These are phyloP conservation scores for Dione juno DNA, from an alignment of 2,888 invertebrate species.

Conservation along the genomic window DNA sequence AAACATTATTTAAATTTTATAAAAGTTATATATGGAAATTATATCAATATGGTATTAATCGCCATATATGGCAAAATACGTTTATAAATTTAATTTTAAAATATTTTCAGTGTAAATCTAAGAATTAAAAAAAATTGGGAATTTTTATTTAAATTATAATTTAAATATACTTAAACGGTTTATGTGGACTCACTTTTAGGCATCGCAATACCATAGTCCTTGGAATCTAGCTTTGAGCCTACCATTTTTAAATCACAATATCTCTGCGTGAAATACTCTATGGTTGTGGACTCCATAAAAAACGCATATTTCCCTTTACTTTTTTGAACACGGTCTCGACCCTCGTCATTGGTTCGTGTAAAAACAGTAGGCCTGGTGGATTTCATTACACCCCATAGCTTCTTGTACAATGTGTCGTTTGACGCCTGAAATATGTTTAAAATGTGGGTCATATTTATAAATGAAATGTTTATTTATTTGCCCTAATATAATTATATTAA, in stretches of 20 bases:
- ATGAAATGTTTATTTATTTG: no score
- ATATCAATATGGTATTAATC: no score
- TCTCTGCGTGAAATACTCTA: conserved; percentile 94
- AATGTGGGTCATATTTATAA: neutral
- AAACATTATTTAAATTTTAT: no score
- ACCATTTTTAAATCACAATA: conserved; percentile 92
- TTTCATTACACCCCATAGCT: conserved; percentile 96
- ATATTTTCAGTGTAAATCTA: no score
- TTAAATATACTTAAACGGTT: no score
- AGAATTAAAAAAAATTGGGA: no score
- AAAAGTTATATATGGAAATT: no score
- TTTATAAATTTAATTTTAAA: no score
- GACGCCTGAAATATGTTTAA: conserved; percentile 84
- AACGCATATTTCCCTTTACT: conserved; percentile 93
- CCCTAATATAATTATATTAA: no score
- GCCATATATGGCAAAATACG: no score
- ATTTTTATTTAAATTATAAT: no score
- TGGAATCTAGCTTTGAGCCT: conserved; percentile 92
- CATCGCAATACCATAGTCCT: conserved; percentile 92
- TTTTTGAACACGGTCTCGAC: conserved; percentile 90
- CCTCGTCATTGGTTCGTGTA: conserved; percentile 90
- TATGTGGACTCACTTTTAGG: conserved; percentile 87
- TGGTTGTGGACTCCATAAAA: conserved; percentile 97
- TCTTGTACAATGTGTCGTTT: conserved; percentile 92
- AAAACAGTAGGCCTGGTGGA: conserved; percentile 92